phyloP scores from a whole-genome alignment of 2,888 invertebrate genomes.

The Alloscopus bannaensis region DNA sequence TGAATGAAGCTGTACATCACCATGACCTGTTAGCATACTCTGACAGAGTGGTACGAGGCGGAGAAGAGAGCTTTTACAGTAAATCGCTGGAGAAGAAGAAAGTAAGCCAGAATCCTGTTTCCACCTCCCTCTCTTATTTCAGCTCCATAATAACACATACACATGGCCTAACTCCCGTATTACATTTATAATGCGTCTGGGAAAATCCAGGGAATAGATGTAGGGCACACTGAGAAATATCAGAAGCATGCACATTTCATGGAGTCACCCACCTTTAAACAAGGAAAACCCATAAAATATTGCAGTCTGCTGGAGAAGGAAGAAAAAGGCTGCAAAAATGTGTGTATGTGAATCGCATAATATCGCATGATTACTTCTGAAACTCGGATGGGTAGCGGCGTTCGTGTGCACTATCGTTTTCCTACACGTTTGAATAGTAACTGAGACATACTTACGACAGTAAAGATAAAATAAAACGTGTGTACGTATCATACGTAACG shows the following conservation, averaged over 20 bases:
- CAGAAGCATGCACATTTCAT: not conserved
- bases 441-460: too few species aligned
- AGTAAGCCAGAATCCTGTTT: not conserved
- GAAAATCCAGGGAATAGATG: too few species aligned
- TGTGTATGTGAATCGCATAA: conserved; percentile 1
- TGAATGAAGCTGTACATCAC: conserved; percentile 31
- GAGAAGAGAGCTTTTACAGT: not conserved
- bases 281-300: not conserved
- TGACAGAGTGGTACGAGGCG: too few species aligned
- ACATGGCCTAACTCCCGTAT: too few species aligned
- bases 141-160: too few species aligned
- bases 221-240: too few species aligned
- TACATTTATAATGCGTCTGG: too few species aligned
- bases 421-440: not conserved
- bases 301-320: not conserved
- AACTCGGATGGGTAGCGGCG: not conserved
- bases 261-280: conserved; percentile 18
- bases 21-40: conserved; percentile 30
- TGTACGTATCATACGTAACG: not conserved
- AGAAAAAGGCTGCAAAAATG: not conserved
- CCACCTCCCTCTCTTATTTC: not conserved
- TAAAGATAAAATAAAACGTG: too few species aligned
- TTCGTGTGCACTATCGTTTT: not conserved
- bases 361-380: conserved; percentile 6
- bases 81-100: not conserved